These are phyloP conservation scores for Latrodectus elegans DNA, from an alignment of 2,888 invertebrate genomes.

Conservation along the genomic window DNA sequence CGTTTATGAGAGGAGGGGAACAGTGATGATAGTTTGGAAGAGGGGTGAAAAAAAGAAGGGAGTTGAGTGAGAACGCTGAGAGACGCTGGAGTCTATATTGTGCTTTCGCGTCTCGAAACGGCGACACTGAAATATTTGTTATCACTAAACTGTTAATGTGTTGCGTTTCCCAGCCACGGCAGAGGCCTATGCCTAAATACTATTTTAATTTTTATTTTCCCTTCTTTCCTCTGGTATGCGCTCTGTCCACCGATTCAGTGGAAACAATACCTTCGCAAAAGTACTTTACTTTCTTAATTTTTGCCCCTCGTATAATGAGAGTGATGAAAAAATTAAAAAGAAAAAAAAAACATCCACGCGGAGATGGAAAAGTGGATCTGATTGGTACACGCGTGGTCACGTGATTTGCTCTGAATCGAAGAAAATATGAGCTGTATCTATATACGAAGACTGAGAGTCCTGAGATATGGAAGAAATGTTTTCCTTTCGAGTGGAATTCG, in stretches of 20 bases:
- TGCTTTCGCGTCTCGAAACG: slow-evolving; percentile 39
- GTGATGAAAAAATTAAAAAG: background rate
- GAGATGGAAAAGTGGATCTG: background rate
- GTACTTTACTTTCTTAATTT: background rate
- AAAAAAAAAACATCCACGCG: too few relatives aligned
- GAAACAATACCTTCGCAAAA: background rate
- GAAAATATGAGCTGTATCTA: slow-evolving; percentile 50
- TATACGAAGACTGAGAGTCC: slow-evolving; percentile 11
- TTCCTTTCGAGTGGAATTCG: background rate
- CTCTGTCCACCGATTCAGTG: background rate
- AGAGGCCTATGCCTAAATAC: background rate
- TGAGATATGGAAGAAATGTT: slow-evolving; percentile 13
- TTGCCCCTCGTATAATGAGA: background rate
- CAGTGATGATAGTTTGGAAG: slow-evolving; percentile 61
- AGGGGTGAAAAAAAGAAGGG: slow-evolving; percentile 63
- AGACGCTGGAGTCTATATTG: slow-evolving; percentile 63
- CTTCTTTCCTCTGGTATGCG: background rate
- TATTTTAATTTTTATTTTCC: background rate
- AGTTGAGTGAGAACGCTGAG: slow-evolving; percentile 45
- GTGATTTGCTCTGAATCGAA: slow-evolving; percentile 48
- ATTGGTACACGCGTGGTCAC: slow-evolving; percentile 53
- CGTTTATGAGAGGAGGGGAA: slow-evolving; percentile 35
- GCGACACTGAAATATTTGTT: slow-evolving; percentile 53
- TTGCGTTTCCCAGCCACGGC: slow-evolving; percentile 21
- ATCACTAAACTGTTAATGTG: slow-evolving; percentile 23